Percentiles rank a stretch among this genome's conserved stretches.
Evolutionary conservation across 2,888 invertebrate genomes (phyloP).

Genomic region (Notodonta ziczac): DNA sequence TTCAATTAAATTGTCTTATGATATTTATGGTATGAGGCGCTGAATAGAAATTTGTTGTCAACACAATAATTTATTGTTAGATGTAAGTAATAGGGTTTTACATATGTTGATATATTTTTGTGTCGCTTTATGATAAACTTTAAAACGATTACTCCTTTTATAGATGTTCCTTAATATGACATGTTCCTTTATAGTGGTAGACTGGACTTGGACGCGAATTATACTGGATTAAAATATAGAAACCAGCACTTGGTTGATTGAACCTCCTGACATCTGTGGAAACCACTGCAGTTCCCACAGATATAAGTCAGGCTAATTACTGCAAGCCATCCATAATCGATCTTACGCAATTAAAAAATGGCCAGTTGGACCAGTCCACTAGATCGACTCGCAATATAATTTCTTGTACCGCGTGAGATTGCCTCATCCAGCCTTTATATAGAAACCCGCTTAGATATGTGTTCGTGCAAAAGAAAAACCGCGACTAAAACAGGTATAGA

Average conservation of each 20-base stretch:
- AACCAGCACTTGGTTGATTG: not conserved
- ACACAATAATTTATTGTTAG: not conserved
- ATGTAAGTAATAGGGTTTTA: too few species aligned
- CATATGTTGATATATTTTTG: too few species aligned
- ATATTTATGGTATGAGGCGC: conserved; percentile 66
- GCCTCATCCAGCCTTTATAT: conserved; percentile 64
- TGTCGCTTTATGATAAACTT: too few species aligned
- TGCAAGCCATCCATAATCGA: conserved; percentile 61
- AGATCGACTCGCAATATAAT: conserved; percentile 55
- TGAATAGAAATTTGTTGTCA: not conserved
- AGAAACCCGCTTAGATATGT: conserved; percentile 58
- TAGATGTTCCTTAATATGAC: too few species aligned
- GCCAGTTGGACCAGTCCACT: conserved; percentile 49
- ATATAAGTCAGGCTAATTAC: conserved; percentile 46
- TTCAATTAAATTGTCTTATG: conserved; percentile 80
- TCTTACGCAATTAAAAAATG: conserved; percentile 70
- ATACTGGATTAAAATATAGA: too few species aligned
- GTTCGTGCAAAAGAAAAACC: conserved; percentile 61
- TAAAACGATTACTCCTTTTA: too few species aligned
- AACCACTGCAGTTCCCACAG: conserved; percentile 27
- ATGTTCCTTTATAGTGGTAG: too few species aligned
- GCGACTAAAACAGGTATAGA: conserved; percentile 68
- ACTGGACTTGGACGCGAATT: too few species aligned
- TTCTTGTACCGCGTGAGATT: conserved; percentile 71
- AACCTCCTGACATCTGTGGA: conserved; percentile 6